Evolutionary conservation across 2,888 invertebrate genomes (phyloP).

Genomic region (Brassicogethes aeneus): DNA sequence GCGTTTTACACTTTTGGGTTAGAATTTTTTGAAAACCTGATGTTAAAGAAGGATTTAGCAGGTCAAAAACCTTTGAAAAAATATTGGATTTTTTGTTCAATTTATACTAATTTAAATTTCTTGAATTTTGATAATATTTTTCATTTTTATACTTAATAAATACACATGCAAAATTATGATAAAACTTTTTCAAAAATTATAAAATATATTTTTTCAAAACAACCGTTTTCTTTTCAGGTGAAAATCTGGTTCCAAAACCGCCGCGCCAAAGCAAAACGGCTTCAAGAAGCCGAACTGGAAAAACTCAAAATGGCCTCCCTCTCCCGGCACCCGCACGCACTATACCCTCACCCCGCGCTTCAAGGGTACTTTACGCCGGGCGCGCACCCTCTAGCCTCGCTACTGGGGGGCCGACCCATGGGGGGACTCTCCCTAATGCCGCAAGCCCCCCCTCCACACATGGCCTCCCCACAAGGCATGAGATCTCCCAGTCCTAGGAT

Average conservation of each 20-base stretch:
- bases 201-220: no score
- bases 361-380: constrained; percentile 56
- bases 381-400: constrained; percentile 47
- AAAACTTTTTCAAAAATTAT: no score
- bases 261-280: constrained; percentile 92
- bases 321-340: constrained; percentile 51
- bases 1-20: no score
- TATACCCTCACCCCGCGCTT: constrained; percentile 51
- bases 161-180: no score
- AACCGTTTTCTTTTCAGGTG: constrained; percentile 46
- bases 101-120: no score
- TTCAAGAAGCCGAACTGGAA: constrained; percentile 96
- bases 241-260: constrained; percentile 94
- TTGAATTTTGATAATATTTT: no score
- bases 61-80: no score
- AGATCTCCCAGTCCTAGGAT: constrained; percentile 38
- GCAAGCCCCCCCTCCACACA: constrained; percentile 42
- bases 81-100: no score
- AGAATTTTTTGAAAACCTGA: no score
- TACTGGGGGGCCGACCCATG: constrained; percentile 41
- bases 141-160: no score
- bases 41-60: no score
- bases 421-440: constrained; percentile 41
- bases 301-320: constrained; percentile 80
- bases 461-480: constrained; percentile 39